Conservation (phyloP, 53 echinoderm and acorn worm species). For the Zoroaster sp. region DNA sequence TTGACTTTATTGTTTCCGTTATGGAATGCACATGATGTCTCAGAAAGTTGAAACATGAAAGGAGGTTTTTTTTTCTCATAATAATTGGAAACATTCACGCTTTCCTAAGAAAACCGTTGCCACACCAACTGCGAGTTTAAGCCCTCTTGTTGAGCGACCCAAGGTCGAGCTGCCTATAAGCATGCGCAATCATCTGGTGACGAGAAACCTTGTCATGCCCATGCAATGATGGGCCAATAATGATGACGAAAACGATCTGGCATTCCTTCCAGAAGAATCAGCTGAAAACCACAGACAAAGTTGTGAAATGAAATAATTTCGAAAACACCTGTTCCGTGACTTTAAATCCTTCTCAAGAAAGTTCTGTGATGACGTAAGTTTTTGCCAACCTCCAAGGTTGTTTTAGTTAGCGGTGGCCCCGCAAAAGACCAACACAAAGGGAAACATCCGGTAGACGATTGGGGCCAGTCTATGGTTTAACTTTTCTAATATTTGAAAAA, state of each 20-base stretch:
- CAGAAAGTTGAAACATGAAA: no score
- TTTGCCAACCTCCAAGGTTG: background rate
- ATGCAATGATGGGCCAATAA: background rate
- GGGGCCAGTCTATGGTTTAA: constrained; percentile 1
- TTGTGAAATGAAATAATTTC: background rate
- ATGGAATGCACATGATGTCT: no score
- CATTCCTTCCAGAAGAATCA: background rate
- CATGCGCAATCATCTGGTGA: background rate
- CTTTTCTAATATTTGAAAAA: no score
- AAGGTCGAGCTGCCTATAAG: background rate
- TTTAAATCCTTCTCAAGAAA: background rate
- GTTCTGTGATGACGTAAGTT: constrained; percentile 12
- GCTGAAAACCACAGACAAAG: background rate
- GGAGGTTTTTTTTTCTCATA: no score
- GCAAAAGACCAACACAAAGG: background rate
- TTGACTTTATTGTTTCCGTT: no score
- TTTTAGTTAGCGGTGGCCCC: background rate
- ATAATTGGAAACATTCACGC: background rate
- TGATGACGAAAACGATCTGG: background rate
- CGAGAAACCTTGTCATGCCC: background rate
- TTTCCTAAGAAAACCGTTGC: background rate
- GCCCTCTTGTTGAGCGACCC: background rate
- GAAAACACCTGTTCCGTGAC: background rate
- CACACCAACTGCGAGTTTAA: background rate
- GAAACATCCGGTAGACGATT: background rate